These are phyloP conservation scores for Lepidocolaptes lacrymiger DNA, from an alignment of 2,797 vertebrate genomes.

Conservation along the genomic window DNA sequence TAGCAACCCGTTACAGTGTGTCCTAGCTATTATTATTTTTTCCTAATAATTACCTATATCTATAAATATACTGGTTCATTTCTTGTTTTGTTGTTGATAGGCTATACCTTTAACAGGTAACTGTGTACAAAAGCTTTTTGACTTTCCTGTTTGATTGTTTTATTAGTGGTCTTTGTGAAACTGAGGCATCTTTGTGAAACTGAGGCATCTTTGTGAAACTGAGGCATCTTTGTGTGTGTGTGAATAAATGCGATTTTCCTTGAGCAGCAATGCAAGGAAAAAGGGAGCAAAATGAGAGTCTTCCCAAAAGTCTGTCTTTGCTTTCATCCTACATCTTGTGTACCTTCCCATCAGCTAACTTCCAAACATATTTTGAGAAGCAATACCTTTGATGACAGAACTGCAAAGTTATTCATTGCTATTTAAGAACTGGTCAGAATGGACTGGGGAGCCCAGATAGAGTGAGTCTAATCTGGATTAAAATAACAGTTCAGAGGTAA, in stretches of 20 bases:
- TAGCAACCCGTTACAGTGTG: neutral
- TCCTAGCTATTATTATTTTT: neutral
- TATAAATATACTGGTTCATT: neutral
- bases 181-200: fast-evolving
- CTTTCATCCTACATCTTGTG: neutral
- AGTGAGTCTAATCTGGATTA: neutral
- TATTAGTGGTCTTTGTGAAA: neutral
- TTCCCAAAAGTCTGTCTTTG: neutral
- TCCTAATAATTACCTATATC: neutral
- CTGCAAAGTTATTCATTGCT: neutral
- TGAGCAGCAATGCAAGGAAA: neutral
- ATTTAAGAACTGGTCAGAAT: neutral
- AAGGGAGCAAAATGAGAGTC: neutral
- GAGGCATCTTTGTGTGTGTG: fast-evolving
- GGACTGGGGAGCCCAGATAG: neutral
- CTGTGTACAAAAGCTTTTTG: neutral
- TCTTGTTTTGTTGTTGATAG: neutral
- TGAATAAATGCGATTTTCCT: neutral
- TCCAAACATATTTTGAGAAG: neutral
- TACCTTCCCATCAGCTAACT: neutral
- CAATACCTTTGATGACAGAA: neutral
- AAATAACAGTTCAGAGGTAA: neutral
- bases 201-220: neutral
- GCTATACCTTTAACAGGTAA: neutral
- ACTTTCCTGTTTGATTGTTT: neutral